Evolutionary conservation across 2,113 vertebrate species (phyloP).

Genomic region (Xyliphius kryptos): DNA sequence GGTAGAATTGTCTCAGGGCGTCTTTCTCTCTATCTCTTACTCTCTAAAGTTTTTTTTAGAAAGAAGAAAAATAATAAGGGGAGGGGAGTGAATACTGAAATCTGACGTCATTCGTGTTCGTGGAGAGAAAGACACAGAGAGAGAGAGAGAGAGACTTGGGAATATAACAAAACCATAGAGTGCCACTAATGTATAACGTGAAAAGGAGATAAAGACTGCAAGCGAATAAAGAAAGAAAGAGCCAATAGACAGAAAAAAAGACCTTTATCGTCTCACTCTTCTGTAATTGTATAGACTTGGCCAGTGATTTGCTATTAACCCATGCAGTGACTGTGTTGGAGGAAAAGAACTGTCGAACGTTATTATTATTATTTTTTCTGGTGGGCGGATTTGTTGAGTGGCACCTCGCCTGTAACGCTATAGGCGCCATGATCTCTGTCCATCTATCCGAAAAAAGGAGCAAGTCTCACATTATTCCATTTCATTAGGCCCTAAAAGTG

Average conservation of each 20-base stretch:
- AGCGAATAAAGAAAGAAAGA: background rate
- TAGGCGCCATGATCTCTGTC: constrained; percentile 38
- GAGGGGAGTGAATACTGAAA: constrained; percentile 51
- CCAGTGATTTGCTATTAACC: constrained; percentile 37
- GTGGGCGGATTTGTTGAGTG: constrained; percentile 36
- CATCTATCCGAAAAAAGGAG: constrained; percentile 35
- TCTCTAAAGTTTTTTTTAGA: constrained; percentile 56
- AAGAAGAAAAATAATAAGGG: constrained; percentile 52
- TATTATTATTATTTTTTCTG: constrained; percentile 26
- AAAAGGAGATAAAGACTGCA: constrained; percentile 25
- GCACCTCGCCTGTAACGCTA: constrained; percentile 36
- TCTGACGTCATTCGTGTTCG: constrained; percentile 72
- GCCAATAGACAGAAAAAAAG: constrained; percentile 40
- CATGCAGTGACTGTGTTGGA: constrained; percentile 41
- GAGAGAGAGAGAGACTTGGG: constrained; percentile 13
- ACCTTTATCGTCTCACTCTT: constrained; percentile 51
- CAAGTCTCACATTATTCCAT: constrained; percentile 40
- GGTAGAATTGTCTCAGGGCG: constrained; percentile 62
- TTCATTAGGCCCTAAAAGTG: constrained; percentile 36
- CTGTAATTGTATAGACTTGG: constrained; percentile 50
- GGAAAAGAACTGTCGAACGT: constrained; percentile 26
- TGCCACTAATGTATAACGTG: constrained; percentile 49
- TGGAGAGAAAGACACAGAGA: constrained; percentile 27
- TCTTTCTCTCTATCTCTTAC: constrained; percentile 50
- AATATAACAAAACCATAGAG: constrained; percentile 53